Evolutionary conservation across 2,888 invertebrate species (phyloP).

Genomic region (Drosophila kanekoi): DNA sequence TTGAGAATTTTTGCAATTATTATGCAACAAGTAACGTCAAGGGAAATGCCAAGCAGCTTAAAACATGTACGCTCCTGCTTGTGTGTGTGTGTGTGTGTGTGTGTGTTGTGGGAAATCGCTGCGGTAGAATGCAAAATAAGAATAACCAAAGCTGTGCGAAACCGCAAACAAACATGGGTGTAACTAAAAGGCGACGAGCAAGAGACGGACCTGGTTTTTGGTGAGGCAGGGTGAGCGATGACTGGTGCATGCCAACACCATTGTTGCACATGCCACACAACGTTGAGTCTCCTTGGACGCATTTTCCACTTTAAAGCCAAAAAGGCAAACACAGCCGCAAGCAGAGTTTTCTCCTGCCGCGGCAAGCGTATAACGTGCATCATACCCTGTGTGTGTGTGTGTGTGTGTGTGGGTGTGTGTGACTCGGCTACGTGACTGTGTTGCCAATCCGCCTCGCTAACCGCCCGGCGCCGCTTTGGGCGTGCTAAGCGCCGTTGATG

Average conservation of each 20-base stretch:
- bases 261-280: slow-evolving; percentile 52
- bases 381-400: slow-evolving; percentile 40
- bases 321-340: slow-evolving; percentile 44
- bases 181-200: slow-evolving; percentile 1
- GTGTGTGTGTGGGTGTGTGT: slow-evolving; percentile 14
- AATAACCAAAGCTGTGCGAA: slow-evolving; percentile 45
- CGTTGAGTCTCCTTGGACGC: slow-evolving; percentile 51
- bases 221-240: slow-evolving; percentile 29
- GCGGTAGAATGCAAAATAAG: slow-evolving; percentile 58
- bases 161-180: slow-evolving; percentile 37
- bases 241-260: slow-evolving; percentile 64
- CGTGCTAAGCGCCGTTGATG: slow-evolving; percentile 61
- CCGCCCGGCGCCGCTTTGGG: slow-evolving; percentile 14
- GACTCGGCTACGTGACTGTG: slow-evolving; percentile 61
- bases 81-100: slow-evolving; percentile 14
- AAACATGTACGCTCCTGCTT: slow-evolving; percentile 3
- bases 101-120: slow-evolving; percentile 33
- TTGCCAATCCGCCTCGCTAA: slow-evolving; percentile 51
- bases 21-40: slow-evolving; percentile 74
- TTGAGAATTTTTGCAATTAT: slow-evolving; percentile 43
- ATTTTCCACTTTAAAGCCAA: slow-evolving; percentile 61
- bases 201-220: not conserved
- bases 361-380: slow-evolving; percentile 54
- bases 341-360: slow-evolving; percentile 19
- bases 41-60: slow-evolving; percentile 34